Conservation (phyloP, 2,888 invertebrate genomes). For the Lutraria lutraria region DNA sequence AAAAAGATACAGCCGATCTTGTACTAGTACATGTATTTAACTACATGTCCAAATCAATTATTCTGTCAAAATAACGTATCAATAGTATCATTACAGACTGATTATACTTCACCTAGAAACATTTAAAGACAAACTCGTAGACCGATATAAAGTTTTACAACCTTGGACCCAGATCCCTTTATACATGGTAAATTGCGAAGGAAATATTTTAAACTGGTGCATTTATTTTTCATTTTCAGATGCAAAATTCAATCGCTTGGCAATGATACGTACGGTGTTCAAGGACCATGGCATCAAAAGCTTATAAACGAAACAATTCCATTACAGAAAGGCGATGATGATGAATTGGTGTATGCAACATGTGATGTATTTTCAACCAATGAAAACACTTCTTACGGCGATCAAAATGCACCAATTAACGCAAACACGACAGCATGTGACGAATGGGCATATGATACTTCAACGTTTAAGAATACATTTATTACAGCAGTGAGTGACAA, state of each 20-base stretch:
- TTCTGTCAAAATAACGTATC: too few relatives aligned
- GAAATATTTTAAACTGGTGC: too few relatives aligned
- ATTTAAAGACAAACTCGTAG: too few relatives aligned
- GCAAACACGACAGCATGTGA: constrained; percentile 52
- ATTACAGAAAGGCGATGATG: constrained; percentile 52
- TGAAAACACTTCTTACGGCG: constrained; percentile 46
- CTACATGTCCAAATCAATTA: too few relatives aligned
- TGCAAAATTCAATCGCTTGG: constrained; percentile 56
- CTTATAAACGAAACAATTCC: constrained; percentile 70
- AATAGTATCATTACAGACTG: too few relatives aligned
- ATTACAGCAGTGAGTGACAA: constrained; percentile 63
- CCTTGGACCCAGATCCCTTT: too few relatives aligned
- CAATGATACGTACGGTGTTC: constrained; percentile 68
- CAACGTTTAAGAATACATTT: constrained; percentile 70
- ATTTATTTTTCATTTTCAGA: constrained; percentile 49
- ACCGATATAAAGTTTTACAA: too few relatives aligned
- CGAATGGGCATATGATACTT: constrained; percentile 72
- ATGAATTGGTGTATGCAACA: constrained; percentile 44
- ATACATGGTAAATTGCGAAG: too few relatives aligned
- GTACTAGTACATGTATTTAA: too few relatives aligned
- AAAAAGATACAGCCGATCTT: too few relatives aligned
- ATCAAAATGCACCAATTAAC: constrained; percentile 41
- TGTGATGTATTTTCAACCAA: constrained; percentile 55
- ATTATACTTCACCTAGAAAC: too few relatives aligned
- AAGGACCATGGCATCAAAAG: constrained; percentile 55